phyloP scores from a whole-genome alignment of 2,888 invertebrate species.

The Branchipolynoe longqiensis region DNA sequence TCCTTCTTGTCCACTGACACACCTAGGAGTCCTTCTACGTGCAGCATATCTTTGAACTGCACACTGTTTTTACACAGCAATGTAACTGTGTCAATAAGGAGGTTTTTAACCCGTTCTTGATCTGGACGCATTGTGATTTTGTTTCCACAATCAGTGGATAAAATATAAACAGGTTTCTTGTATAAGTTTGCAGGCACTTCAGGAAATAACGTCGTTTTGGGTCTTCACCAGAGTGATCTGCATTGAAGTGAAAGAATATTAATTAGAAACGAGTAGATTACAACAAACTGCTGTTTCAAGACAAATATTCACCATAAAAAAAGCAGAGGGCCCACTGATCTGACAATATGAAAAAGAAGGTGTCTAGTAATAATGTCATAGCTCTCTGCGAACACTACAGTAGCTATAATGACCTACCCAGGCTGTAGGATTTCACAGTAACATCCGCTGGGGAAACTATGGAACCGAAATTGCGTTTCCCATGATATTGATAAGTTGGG shows the following conservation, averaged over 20 bases:
- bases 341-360: too few species aligned
- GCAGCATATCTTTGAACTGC: constrained; percentile 56
- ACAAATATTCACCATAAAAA: neutral
- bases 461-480: too few species aligned
- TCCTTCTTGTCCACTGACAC: constrained; percentile 61
- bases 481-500: too few species aligned
- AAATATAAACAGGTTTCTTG: too few species aligned
- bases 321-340: neutral
- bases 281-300: neutral
- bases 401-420: too few species aligned
- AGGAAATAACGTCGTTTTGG: neutral
- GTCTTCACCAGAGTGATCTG: neutral
- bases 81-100: constrained; percentile 60
- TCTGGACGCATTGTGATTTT: constrained; percentile 58
- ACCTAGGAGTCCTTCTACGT: constrained; percentile 62
- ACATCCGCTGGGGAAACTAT: too few species aligned
- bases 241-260: neutral
- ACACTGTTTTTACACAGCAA: constrained; percentile 59
- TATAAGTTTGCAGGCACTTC: neutral
- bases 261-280: neutral
- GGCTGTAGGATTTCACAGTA: too few species aligned
- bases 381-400: too few species aligned
- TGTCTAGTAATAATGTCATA: too few species aligned
- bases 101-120: constrained; percentile 53
- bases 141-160: too few species aligned